These are phyloP conservation scores for Cavia porcellus DNA, from an alignment of 2,113 vertebrate species.

Conservation along the genomic window DNA sequence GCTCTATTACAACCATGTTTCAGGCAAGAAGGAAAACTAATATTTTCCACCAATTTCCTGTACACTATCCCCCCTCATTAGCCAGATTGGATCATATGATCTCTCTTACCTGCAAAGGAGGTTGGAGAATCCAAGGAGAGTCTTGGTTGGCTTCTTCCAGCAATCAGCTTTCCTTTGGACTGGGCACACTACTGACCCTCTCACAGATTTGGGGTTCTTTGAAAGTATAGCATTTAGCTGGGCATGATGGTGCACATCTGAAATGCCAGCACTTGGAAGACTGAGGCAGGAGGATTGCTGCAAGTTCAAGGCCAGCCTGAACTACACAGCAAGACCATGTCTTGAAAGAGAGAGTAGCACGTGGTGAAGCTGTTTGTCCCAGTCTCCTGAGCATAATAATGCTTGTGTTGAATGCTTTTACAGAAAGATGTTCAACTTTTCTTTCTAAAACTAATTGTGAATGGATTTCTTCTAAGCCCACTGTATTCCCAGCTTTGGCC, in stretches of 20 bases:
- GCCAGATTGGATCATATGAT: background rate
- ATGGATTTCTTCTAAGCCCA: conserved; percentile 41
- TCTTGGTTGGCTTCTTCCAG: background rate
- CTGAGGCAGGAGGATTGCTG: background rate
- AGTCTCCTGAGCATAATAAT: background rate
- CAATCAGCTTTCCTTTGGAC: background rate
- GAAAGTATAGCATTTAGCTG: background rate
- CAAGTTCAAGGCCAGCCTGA: background rate
- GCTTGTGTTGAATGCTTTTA: background rate
- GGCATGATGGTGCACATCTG: background rate
- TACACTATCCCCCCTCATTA: background rate
- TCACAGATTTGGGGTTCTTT: background rate
- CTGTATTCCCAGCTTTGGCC: background rate
- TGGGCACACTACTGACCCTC: background rate
- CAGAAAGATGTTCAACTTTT: background rate
- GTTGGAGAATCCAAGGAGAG: background rate
- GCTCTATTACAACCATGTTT: background rate
- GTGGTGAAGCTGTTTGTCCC: background rate
- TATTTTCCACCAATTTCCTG: background rate
- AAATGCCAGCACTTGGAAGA: background rate
- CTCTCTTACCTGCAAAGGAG: background rate
- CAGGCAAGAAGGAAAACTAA: background rate
- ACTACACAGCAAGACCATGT: background rate
- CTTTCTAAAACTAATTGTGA: background rate
- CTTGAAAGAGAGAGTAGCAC: background rate